Evolutionary conservation across 2,888 invertebrate genomes (phyloP).

Genomic region (Caenorhabditis japonica): DNA sequence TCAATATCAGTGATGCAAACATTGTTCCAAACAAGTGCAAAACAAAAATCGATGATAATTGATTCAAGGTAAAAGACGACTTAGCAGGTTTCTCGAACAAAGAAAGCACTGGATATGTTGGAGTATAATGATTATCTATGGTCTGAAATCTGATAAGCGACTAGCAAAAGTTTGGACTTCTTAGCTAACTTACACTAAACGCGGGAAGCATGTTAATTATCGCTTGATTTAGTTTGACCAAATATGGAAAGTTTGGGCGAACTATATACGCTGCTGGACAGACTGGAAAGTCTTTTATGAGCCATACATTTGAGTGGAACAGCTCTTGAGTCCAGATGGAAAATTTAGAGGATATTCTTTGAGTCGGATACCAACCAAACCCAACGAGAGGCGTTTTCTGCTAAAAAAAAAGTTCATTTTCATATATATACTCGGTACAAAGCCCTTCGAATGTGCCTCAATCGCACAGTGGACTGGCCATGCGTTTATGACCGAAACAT

Average conservation of each 20-base stretch:
- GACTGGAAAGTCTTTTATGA: constrained; percentile 53
- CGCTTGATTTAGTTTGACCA: constrained; percentile 33
- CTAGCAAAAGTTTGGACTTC: neutral
- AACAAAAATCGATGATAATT: constrained; percentile 48
- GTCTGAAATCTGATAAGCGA: constrained; percentile 21
- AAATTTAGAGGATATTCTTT: constrained; percentile 44
- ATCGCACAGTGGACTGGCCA: no score
- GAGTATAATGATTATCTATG: constrained; percentile 54
- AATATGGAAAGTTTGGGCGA: constrained; percentile 29
- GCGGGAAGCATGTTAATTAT: constrained; percentile 50
- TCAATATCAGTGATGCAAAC: constrained; percentile 23
- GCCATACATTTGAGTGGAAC: constrained; percentile 39
- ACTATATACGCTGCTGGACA: constrained; percentile 51
- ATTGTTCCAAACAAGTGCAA: constrained; percentile 43
- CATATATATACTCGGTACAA: no score
- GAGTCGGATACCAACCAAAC: constrained; percentile 55
- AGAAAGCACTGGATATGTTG: constrained; percentile 43
- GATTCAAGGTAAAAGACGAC: constrained; percentile 46
- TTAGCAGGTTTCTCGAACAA: constrained; percentile 37
- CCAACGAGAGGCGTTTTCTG: constrained; percentile 47
- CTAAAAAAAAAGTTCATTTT: constrained; percentile 27
- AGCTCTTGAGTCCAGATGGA: constrained; percentile 51
- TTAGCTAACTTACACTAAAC: constrained; percentile 40
- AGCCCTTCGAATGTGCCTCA: no score
- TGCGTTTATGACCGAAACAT: no score